Conservation (phyloP, 2,113 vertebrate genomes). For the Sinosuthora webbiana region DNA sequence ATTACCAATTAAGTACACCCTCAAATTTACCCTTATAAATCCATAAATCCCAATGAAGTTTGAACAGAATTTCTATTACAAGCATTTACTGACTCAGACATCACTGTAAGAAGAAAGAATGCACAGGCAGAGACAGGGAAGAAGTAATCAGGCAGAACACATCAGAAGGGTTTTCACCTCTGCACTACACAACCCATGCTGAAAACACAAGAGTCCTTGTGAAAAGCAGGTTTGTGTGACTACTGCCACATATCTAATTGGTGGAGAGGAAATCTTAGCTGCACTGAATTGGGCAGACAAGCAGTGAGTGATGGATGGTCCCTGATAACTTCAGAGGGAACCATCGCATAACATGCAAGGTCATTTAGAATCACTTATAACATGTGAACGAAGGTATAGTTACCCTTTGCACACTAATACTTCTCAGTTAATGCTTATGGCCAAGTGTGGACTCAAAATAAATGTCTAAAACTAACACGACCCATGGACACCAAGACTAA, state of each 20-base stretch:
- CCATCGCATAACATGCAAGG: fast-evolving
- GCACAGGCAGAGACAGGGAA: not conserved
- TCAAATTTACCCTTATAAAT: not conserved
- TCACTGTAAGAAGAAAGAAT: not conserved
- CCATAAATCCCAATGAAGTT: not conserved
- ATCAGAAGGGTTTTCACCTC: not conserved
- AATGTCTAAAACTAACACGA: not conserved
- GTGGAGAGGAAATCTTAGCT: not conserved
- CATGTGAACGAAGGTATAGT: not conserved
- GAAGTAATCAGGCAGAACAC: not conserved
- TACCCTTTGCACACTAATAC: not conserved
- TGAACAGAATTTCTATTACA: not conserved
- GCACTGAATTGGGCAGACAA: not conserved
- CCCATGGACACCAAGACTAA: not conserved
- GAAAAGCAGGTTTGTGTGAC: not conserved
- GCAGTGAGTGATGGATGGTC: not conserved
- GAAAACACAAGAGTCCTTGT: not conserved
- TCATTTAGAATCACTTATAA: not conserved
- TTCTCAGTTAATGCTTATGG: not conserved
- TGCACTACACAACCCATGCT: too few species aligned
- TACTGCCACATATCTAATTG: fast-evolving
- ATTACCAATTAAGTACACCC: not conserved
- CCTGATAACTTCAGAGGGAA: not conserved
- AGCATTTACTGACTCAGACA: not conserved
- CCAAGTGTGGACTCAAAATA: not conserved